phyloP scores from a whole-genome alignment of 2,888 invertebrate genomes.

The Pachliopta kotzebuea region DNA sequence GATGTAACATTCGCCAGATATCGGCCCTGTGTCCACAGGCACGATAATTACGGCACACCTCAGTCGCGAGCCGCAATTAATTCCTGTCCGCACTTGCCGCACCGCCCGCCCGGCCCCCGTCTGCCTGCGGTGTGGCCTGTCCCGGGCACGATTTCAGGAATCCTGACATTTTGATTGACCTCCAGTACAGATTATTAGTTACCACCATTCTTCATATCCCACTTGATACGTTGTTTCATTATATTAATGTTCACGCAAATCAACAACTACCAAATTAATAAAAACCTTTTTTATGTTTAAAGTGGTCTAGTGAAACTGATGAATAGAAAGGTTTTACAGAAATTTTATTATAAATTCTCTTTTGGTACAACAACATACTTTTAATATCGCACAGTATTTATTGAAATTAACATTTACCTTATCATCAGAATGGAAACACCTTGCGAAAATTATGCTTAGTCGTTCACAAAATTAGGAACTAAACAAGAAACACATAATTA shows the following conservation, averaged over 20 bases:
- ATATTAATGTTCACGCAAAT: background rate
- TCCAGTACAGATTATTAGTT: constrained; percentile 27
- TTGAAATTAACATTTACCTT: too few species aligned
- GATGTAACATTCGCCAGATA: constrained; percentile 26
- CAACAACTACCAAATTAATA: too few species aligned
- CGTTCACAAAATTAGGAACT: too few species aligned
- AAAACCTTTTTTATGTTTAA: too few species aligned
- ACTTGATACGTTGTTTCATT: background rate
- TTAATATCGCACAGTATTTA: too few species aligned
- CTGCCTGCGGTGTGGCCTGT: constrained; percentile 54
- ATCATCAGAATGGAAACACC: too few species aligned
- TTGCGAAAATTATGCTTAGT: too few species aligned
- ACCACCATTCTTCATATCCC: constrained; percentile 7
- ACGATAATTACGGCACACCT: constrained; percentile 60
- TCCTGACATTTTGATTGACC: constrained; percentile 42
- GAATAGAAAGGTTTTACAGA: too few species aligned
- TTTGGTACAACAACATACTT: too few species aligned
- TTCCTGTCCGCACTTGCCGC: constrained; percentile 44
- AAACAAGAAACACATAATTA: too few species aligned
- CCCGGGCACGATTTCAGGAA: constrained; percentile 47
- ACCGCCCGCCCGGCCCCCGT: constrained; percentile 36
- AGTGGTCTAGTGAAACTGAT: too few species aligned
- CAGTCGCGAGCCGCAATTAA: constrained; percentile 66
- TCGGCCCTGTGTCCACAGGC: constrained; percentile 43
- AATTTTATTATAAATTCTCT: too few species aligned